Evolutionary conservation across 1,140 invertebrate species (phyloP).

Genomic region (Drosophila neocordata): DNA sequence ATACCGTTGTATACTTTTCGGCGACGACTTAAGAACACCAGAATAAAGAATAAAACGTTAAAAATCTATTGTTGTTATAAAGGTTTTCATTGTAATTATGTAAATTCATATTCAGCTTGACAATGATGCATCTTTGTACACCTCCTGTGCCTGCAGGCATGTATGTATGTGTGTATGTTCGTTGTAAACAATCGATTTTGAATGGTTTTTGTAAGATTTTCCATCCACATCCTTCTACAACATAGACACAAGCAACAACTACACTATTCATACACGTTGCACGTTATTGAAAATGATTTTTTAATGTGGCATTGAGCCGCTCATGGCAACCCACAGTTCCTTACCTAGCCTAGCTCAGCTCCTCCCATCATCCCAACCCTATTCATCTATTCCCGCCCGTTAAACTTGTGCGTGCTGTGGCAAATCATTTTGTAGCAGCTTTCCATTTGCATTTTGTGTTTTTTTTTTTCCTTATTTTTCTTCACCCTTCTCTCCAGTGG

Average conservation of each 20-base stretch:
- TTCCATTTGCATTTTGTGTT: conserved; percentile 60
- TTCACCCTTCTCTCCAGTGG: not conserved
- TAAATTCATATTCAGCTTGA: not conserved
- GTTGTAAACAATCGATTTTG: not conserved
- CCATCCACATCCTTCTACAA: not conserved
- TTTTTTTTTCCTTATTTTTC: conserved; percentile 19
- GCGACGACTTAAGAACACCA: not conserved
- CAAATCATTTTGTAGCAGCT: conserved; percentile 65
- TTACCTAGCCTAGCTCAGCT: conserved; percentile 2
- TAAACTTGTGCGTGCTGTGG: conserved; percentile 31
- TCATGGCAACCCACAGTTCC: not conserved
- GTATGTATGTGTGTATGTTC: too few relatives aligned
- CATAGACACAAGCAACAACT: not conserved
- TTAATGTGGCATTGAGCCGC: conserved; percentile 64
- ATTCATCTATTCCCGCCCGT: not conserved
- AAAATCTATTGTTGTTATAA: not conserved
- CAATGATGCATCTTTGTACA: not conserved
- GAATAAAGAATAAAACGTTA: not conserved
- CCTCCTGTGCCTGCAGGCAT: not conserved
- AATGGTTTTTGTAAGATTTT: not conserved
- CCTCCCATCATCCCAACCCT: not conserved
- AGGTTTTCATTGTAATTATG: conserved; percentile 2
- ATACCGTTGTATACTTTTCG: conserved; percentile 9
- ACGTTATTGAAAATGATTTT: conserved; percentile 79
- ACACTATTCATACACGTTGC: conserved; percentile 47